These are phyloP conservation scores for Lophius piscatorius DNA, from an alignment of 2,113 vertebrate species.

Conservation along the genomic window DNA sequence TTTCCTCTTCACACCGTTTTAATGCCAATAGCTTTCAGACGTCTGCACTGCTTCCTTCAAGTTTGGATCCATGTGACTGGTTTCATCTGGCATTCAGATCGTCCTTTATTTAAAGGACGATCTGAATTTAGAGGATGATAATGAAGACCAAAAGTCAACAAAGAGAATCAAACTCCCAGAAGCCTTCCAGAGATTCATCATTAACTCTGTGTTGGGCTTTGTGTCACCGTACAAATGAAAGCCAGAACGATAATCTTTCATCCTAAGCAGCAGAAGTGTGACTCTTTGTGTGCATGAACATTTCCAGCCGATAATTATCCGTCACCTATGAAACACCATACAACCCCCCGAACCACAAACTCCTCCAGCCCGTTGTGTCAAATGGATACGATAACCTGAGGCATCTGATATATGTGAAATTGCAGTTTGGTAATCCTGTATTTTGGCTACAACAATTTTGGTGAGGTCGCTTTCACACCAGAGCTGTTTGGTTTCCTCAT, in stretches of 20 bases:
- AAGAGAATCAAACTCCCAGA: constrained; percentile 12
- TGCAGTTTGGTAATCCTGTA: no score
- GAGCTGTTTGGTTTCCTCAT: no score
- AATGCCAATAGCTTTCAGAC: background rate
- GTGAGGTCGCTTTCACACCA: no score
- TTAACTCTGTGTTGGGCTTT: background rate
- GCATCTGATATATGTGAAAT: no score
- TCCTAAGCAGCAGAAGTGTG: background rate
- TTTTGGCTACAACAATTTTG: no score
- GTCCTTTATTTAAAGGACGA: no score
- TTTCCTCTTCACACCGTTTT: background rate
- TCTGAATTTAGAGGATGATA: constrained; percentile 8
- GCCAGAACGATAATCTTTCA: background rate
- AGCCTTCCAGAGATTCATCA: constrained; percentile 9
- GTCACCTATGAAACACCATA: background rate
- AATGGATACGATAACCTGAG: no score
- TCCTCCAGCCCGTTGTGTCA: no score
- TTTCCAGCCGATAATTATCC: background rate
- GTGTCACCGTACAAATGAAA: background rate
- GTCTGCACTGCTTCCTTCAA: background rate
- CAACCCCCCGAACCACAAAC: no score
- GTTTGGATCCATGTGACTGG: background rate
- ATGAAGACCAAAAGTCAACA: constrained; percentile 22
- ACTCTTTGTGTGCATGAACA: background rate
- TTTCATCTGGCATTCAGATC: background rate